Percentiles rank a stretch among this genome's conserved stretches.
These are phyloP conservation scores for Heteropelma amictum DNA, from an alignment of 2,888 invertebrate genomes.

Conservation along the genomic window DNA sequence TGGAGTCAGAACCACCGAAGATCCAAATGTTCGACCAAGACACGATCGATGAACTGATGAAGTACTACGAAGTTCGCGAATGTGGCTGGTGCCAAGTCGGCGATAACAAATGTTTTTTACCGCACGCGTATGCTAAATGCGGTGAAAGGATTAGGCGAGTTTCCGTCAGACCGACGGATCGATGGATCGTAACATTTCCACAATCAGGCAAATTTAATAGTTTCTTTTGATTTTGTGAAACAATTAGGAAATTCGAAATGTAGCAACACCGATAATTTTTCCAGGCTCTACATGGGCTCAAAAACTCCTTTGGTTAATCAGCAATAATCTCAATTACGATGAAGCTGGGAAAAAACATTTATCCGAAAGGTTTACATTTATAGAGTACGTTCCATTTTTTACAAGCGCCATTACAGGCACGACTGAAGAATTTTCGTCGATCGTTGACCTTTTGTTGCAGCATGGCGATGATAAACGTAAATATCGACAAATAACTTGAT, in stretches of 20 bases:
- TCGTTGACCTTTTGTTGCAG: neutral
- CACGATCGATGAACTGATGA: neutral
- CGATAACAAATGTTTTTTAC: neutral
- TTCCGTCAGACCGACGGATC: slow-evolving; percentile 6
- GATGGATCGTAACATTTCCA: slow-evolving; percentile 24
- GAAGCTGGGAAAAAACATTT: slow-evolving; percentile 77
- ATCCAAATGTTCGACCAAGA: neutral
- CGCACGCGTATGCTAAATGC: neutral
- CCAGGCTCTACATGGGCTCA: slow-evolving; percentile 87
- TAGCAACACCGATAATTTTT: neutral
- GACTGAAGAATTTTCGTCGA: too few relatives aligned
- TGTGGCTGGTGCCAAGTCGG: slow-evolving; percentile 18
- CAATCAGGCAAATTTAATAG: slow-evolving; percentile 11
- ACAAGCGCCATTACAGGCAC: too few relatives aligned
- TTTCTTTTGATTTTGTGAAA: neutral
- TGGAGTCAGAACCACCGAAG: neutral
- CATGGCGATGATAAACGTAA: neutral
- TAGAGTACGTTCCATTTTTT: neutral
- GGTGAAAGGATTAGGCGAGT: neutral
- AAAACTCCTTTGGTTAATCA: slow-evolving; percentile 87
- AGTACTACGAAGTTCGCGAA: neutral
- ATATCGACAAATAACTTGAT: neutral
- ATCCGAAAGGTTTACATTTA: neutral
- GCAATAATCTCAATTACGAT: slow-evolving; percentile 84
- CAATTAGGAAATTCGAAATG: neutral